These are phyloP conservation scores for Halcyon senegalensis DNA, from an alignment of 2,113 vertebrate genomes.

Conservation along the genomic window DNA sequence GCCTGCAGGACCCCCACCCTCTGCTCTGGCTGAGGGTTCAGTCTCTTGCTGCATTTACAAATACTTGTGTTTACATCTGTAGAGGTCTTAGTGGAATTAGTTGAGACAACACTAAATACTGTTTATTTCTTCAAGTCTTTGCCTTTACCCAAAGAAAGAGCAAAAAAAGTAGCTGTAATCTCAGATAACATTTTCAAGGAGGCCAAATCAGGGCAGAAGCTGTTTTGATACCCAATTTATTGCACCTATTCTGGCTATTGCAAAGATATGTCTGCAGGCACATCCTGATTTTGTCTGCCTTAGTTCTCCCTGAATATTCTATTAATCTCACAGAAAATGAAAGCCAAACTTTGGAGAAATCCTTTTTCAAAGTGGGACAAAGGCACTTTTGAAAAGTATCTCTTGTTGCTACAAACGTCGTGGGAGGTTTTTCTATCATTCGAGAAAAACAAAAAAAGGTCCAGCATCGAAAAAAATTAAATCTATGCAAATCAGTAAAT, in stretches of 20 bases:
- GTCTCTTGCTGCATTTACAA: neutral
- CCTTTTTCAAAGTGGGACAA: neutral
- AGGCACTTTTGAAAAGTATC: neutral
- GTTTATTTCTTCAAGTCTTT: neutral
- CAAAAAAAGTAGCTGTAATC: neutral
- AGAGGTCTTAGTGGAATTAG: neutral
- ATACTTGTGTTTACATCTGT: neutral
- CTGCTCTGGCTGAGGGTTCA: neutral
- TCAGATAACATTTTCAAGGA: neutral
- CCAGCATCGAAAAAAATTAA: neutral
- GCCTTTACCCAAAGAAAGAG: neutral
- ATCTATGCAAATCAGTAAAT: slow-evolving; percentile 41
- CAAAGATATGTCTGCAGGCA: neutral
- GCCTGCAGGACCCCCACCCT: neutral
- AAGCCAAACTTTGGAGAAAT: neutral
- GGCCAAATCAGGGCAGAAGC: neutral
- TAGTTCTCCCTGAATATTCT: neutral
- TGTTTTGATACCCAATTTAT: neutral
- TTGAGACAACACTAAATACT: neutral
- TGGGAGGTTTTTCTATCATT: neutral
- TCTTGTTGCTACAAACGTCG: neutral
- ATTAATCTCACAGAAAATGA: neutral
- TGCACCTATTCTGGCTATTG: neutral
- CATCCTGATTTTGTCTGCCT: neutral
- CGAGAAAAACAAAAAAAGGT: neutral